Evolutionary conservation across 2,113 vertebrate genomes (phyloP), one percentile per base, ranked within the genome.

Genomic region (Proterorhinus semilunaris): DNA sequence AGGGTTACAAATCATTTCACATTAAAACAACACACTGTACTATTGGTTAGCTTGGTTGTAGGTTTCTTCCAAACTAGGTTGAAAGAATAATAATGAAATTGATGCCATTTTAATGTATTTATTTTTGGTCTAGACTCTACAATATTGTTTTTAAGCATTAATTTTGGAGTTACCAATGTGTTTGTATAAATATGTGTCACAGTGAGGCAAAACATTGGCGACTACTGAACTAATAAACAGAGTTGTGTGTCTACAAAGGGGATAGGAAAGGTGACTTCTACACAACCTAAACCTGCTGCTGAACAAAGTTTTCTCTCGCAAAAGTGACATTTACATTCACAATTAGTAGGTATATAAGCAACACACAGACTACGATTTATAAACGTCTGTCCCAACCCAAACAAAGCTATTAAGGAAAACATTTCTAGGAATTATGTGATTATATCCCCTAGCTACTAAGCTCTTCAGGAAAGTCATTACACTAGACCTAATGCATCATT

Each of bases 341-440:
- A 36, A 36, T 36, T 36, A 36, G 4, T 36, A 36, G 27, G 27
- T 36, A 1, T 5, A 36, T 36, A 36, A 27, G 27, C 27, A 61
- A 36, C 13, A n/a, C 36, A 43, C 12, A 15, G 42, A 44, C 36
- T 59, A n/a, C 15, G 55, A 58, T n/a, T 36, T 43, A 61, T 44
- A 3, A 10, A 15, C 3, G 45, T 72, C 7, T 36, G 12, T 16
- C 54, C 51, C 6, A 27, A n/a, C 36, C 42, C 2, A 7, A 51
- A 17, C 13, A 63, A 50, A 16, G 36, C 15, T 45, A 74, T 68
- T 48, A 65, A 5, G 0, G 10, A 6, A 65, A 69, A 10, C 52
- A 52, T 50, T 53, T 72, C 50, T 69, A 16, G 70, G 16, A 74
- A 69, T 68, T 76, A 71, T 72, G 58, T 61, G 15, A 78, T 50